Evolutionary conservation across 1,140 invertebrate genomes (phyloP).

Genomic region (Eumeta japonica): DNA sequence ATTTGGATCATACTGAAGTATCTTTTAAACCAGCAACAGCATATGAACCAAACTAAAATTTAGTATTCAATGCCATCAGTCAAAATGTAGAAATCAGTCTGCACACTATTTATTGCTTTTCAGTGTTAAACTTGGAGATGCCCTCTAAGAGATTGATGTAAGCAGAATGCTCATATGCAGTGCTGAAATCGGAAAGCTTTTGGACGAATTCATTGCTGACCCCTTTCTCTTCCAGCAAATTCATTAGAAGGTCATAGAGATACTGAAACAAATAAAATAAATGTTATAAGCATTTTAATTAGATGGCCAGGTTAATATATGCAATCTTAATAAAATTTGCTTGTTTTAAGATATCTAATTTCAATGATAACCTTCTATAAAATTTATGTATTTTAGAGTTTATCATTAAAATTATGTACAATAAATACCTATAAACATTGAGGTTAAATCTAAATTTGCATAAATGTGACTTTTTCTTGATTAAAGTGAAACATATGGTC

Average conservation of each 20-base stretch:
- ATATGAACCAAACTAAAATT: no score
- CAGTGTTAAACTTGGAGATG: conserved; percentile 79
- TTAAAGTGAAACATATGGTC: no score
- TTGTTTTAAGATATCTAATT: conserved; percentile 1
- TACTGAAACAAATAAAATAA: conserved; percentile 67
- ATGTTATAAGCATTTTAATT: conserved; percentile 12
- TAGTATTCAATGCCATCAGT: no score
- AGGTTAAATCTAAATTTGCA: no score
- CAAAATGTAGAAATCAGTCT: no score
- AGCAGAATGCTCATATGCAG: conserved; percentile 83
- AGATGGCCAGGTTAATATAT: no score
- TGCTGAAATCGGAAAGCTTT: conserved; percentile 82
- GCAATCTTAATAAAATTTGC: conserved; percentile 1
- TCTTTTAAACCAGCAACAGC: no score
- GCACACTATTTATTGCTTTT: conserved; percentile 60
- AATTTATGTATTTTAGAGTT: no score
- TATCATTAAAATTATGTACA: no score
- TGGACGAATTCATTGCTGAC: conserved; percentile 88
- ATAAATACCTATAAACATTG: no score
- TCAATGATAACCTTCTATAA: background rate
- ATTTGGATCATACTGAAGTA: no score
- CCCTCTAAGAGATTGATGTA: conserved; percentile 85
- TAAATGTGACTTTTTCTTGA: no score
- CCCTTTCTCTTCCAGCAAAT: conserved; percentile 89
- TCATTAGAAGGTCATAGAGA: conserved; percentile 91